Evolutionary conservation across 2,888 invertebrate genomes (phyloP), one percentile per base, ranked within the genome.

Genomic region (Litoditis marina): DNA sequence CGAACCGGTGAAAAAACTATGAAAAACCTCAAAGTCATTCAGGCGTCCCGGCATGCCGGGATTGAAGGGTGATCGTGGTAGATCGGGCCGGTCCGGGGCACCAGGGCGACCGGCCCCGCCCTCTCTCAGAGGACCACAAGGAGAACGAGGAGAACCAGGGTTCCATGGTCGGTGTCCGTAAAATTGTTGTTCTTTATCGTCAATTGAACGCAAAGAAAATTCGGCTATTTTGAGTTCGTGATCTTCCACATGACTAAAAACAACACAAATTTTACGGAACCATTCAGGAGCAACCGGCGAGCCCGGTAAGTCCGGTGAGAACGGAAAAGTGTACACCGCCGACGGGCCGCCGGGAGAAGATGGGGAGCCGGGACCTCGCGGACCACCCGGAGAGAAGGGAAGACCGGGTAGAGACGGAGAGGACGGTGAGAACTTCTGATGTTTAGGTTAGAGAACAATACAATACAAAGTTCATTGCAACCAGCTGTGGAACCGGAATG

Each of bases 261-360:
- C n/a, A n/a, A n/a, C n/a, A n/a, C 16, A 46, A 25, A n/a, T n/a
- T n/a, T n/a, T n/a, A n/a, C n/a, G n/a, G n/a, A n/a, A n/a, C n/a
- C n/a, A n/a, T n/a, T n/a, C 32, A 49, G 71, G 72, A 28, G 53
- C 39, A 1, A 50, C 58, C 1, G 72, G 72, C 25, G 58, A 49
- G 27, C 27, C 51, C 2, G 72, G 72, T 19, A 68, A 73, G 22
- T 32, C 66, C 6, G 73, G 73, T 22, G 73, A 70, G 30, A 64
- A 66, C 7, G 73, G 73, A 61, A 60, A 64, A 47, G 51, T 73
- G 0, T 73, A 66, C 39, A 63, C 59, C 22, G 60, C 68, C 19
- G 69, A 69, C 46, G 73, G 73, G 1, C 73, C 73, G 25, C 73
- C 73, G 1, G 73, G 73, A 6, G 68, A 69, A 52, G 69, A 69